Evolutionary conservation across 2,888 invertebrate genomes (phyloP), one percentile per base, ranked within the genome.

Genomic region (Cheilosia urbana): DNA sequence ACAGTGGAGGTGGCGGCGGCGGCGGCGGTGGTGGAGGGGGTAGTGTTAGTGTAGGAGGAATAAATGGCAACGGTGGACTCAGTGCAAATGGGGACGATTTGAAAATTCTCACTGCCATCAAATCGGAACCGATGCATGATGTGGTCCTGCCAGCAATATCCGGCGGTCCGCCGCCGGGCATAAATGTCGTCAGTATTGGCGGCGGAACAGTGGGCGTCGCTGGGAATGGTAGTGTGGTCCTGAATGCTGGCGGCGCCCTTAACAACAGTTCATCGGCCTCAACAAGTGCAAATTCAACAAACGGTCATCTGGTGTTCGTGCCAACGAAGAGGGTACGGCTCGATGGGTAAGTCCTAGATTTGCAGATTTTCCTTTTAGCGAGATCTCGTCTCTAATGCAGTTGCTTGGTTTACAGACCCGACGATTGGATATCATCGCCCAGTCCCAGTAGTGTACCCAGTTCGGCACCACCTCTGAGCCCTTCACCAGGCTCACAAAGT

Each of bases 351-450:
- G 91, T 89, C 51, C 42, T 11, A 27, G 34, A 17, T 4, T 58
- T 3, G 3, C 1, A 13, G 13, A 53, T 30, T 30, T 0, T 27
- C 11, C 4, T 3, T 49, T 15, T 13, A 21, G 51, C 45, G 9
- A 13, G 13, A 13, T 7, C 21, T 11, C 21, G 9, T 19, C n/a
- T 53, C 27, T 27, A 51, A 51, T 37, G 3, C 4, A 17, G 0
- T 42, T 62, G 17, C 15, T 47, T 21, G 11, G 13, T 37, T 71
- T 87, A 1, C 66, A 92, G 92, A 42, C 88, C 90, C 40, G 92
- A 95, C 89, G 95, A 95, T 89, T 95, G 95, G 95, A 92, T 95
- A 87, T 93, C 94, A 73, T 94, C 95, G 24, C 94, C 94, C 81
- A 94, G 94, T 91, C 94, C 95, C 89, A 93, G 93, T 89, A 90